Evolutionary conservation across 2,888 invertebrate genomes (phyloP).

Genomic region (Mycalesis mineus): DNA sequence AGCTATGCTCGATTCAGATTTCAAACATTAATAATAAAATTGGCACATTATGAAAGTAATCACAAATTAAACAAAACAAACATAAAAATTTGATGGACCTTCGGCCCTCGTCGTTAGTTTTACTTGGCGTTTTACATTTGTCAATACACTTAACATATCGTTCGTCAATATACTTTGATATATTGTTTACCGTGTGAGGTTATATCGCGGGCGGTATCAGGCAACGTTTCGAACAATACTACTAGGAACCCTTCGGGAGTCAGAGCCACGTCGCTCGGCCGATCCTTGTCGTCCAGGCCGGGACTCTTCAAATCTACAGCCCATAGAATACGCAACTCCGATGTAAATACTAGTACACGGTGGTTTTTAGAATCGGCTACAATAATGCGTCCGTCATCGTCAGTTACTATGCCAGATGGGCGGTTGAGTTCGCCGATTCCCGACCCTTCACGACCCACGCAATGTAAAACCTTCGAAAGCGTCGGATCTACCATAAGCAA

Average conservation of each 20-base stretch:
- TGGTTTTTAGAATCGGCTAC: slow-evolving; percentile 96
- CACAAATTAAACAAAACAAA: slow-evolving; percentile 68
- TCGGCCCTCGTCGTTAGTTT: slow-evolving; percentile 58
- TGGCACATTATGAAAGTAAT: slow-evolving; percentile 76
- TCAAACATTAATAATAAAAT: slow-evolving; percentile 70
- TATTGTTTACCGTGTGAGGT: slow-evolving; percentile 81
- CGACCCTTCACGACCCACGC: slow-evolving; percentile 81
- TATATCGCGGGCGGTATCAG: slow-evolving; percentile 80
- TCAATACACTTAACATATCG: slow-evolving; percentile 80
- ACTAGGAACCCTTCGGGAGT: slow-evolving; percentile 81
- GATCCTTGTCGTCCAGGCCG: slow-evolving; percentile 87
- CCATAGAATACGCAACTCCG: slow-evolving; percentile 79
- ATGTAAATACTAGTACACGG: slow-evolving; percentile 81
- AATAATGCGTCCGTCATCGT: slow-evolving; percentile 92
- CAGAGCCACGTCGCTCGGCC: slow-evolving; percentile 91
- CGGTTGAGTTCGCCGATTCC: slow-evolving; percentile 82
- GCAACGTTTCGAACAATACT: slow-evolving; percentile 80
- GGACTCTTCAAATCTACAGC: slow-evolving; percentile 78
- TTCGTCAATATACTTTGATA: slow-evolving; percentile 79
- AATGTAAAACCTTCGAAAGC: slow-evolving; percentile 80
- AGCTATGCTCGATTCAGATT: slow-evolving; percentile 72
- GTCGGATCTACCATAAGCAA: slow-evolving; percentile 87
- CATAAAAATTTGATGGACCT: slow-evolving; percentile 58
- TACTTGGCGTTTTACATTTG: slow-evolving; percentile 40
- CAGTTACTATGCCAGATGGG: slow-evolving; percentile 92